phyloP scores from a whole-genome alignment of 30 jellyfish, hydroid and myxozoan genomes.

The Cassiopea andromeda region DNA sequence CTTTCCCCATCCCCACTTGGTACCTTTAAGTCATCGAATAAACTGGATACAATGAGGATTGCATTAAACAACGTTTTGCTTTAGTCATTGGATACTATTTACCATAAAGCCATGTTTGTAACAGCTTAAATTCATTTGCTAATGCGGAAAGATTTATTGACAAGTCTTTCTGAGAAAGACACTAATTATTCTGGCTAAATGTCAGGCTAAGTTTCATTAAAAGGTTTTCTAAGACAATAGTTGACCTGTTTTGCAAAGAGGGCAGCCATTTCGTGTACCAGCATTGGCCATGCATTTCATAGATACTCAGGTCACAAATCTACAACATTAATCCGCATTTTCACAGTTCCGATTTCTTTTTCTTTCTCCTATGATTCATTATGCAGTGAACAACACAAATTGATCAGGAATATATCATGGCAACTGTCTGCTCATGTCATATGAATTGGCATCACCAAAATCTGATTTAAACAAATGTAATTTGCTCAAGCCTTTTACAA shows the following conservation, averaged over 20 bases:
- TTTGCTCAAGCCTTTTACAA: background rate
- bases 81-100: background rate
- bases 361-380: constrained; percentile 21
- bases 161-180: constrained; percentile 43
- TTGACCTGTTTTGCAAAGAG: constrained; percentile 42
- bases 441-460: background rate
- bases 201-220: constrained; percentile 68
- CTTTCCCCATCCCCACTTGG: background rate
- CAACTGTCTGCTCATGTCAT: constrained; percentile 10
- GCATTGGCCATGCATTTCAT: background rate
- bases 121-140: constrained; percentile 49
- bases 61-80: background rate
- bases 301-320: constrained; percentile 52
- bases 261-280: constrained; percentile 50
- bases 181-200: constrained; percentile 68
- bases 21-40: background rate
- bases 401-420: background rate
- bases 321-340: constrained; percentile 49
- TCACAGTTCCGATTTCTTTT: constrained; percentile 56
- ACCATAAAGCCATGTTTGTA: constrained; percentile 27
- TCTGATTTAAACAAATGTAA: background rate
- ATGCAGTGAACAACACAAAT: constrained; percentile 1
- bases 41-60: background rate
- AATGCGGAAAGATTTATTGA: constrained; percentile 64
- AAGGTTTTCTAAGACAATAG: constrained; percentile 43